Base-by-base conservation (phyloP, 2,888 invertebrate species). In the Chymomyza fuscimana region DNA sequence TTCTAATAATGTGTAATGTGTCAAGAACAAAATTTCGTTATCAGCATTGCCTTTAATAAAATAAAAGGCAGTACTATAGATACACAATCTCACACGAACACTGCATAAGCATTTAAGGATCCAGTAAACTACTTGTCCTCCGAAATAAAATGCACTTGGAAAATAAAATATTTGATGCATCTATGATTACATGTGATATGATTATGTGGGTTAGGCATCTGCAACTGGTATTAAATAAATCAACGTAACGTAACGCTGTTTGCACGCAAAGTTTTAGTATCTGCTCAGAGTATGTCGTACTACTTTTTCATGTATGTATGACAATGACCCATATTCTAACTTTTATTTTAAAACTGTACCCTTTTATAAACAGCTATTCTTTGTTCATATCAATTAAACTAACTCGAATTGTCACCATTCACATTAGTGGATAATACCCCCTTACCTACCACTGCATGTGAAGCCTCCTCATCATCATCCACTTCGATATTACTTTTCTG, bases 381-480 rank as follows among this genome's bases (percentile, higher is more conserved):
- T 36, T 25, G 25, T 25, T 25, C 25, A 25, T 2, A 25, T 25
- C 4, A 25, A 3, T 25, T 25, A 25, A 25, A 25, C 25, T 25
- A 25, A 25, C 25, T 36, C 4, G 6, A 36, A 36, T 58, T 22
- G n/a, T 6, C 22, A 19, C 25, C 25, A 25, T 25, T 25, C 25
- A 19, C 19, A 19, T 19, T 19, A 19, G 32, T 32, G 6, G 5
- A 32, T 32, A 32, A 2, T 6, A 32, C 32, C 1, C 32, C 32
- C 32, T 32, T 32, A 75, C 84, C 78, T 72, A 85, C 85, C 85
- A 77, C 76, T 65, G 79, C 85, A 29, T 85, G 87, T 9, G 79
- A 73, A 58, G 83, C 75, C 65, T 81, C 87, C 9, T 74, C 76
- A 65, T 85, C 65, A 68, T 81, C 88, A 6, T 72, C 81, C 7